A percentile compares a stretch with the other conserved stretches of the same genome.
Evolutionary conservation across 2,888 invertebrate genomes (phyloP).

Genomic region (Heterodera filipjevi): DNA sequence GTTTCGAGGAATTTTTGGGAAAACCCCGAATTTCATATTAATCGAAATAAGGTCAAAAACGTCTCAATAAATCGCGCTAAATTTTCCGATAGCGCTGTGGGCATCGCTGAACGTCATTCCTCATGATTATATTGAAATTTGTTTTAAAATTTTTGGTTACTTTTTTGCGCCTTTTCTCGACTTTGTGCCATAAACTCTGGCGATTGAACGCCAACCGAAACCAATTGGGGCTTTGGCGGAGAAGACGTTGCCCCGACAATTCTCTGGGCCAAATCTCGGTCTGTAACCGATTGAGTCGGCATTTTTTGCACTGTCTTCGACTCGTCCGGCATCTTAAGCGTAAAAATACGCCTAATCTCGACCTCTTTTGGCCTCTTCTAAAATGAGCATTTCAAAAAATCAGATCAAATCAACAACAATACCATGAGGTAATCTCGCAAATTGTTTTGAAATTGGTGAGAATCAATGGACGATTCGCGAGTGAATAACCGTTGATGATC

Average conservation of each 20-base stretch:
- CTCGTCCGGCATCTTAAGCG: not conserved
- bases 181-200: slow-evolving; percentile 9
- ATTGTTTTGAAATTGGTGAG: slow-evolving; percentile 3
- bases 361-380: not conserved
- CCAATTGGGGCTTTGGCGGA: slow-evolving; percentile 16
- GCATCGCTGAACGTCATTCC: too few relatives aligned
- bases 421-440: slow-evolving; percentile 18
- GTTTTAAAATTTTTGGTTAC: too few relatives aligned
- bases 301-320: not conserved
- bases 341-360: not conserved
- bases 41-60: too few relatives aligned
- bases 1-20: too few relatives aligned
- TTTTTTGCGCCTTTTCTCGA: slow-evolving; percentile 1
- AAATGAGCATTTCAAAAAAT: too few relatives aligned
- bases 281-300: not conserved
- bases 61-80: too few relatives aligned
- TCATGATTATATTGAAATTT: too few relatives aligned
- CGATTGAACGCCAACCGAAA: slow-evolving; percentile 26
- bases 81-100: too few relatives aligned
- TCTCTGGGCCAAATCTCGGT: not conserved
- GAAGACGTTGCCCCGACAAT: not conserved
- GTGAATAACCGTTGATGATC: not conserved
- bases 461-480: not conserved
- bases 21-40: too few relatives aligned
- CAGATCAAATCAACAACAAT: not conserved